A percentile compares a stretch with the other conserved stretches of the same genome.
phyloP scores from a whole-genome alignment of 2,113 vertebrate genomes.

The Cacatua alba region DNA sequence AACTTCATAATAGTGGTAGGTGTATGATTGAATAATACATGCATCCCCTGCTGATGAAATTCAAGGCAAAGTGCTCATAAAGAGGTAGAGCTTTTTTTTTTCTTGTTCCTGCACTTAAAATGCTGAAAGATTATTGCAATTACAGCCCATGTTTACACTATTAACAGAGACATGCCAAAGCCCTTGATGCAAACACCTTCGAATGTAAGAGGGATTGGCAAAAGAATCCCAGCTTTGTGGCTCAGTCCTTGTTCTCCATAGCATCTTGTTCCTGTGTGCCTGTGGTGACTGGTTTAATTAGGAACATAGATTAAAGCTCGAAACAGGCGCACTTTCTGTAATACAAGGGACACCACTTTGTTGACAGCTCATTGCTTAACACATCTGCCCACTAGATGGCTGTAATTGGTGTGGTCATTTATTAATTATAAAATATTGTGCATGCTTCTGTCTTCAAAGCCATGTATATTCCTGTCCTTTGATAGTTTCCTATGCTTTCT shows the following conservation, averaged over 20 bases:
- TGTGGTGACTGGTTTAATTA: background rate
- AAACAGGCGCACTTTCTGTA: background rate
- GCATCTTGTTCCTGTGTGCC: background rate
- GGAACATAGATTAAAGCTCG: background rate
- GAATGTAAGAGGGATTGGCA: background rate
- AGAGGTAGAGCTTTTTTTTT: background rate
- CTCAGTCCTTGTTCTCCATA: background rate
- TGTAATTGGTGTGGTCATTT: conserved; percentile 43
- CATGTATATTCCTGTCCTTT: background rate
- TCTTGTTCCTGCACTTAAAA: conserved; percentile 11
- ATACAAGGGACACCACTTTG: background rate
- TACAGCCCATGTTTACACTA: conserved; percentile 23
- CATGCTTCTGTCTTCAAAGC: background rate
- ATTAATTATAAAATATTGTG: background rate
- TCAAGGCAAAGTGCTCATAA: conserved; percentile 25
- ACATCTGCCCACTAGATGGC: conserved; percentile 52
- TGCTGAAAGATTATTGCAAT: conserved; percentile 38
- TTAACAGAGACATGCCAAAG: conserved; percentile 1
- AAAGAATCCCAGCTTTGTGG: background rate
- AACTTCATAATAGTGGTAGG: conserved; percentile 56
- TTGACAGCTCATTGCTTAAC: background rate
- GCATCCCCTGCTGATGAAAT: conserved; percentile 59
- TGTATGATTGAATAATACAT: conserved; percentile 68
- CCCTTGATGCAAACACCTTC: conserved; percentile 7
- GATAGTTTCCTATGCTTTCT: background rate